Conservation (phyloP, 2,888 invertebrate species). For the Poecilobothrus nobilitatus region DNA sequence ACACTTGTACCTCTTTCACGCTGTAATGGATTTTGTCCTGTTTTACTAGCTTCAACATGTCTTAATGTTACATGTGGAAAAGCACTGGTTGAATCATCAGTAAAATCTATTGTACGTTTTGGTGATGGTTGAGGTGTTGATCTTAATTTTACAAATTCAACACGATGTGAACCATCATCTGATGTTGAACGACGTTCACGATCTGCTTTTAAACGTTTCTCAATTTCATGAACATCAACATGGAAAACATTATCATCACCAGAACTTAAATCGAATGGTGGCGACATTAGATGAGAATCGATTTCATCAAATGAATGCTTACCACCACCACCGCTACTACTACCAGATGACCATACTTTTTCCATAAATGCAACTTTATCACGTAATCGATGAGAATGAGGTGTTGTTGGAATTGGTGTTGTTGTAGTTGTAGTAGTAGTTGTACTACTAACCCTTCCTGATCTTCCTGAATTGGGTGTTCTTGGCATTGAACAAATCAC, state of each 20-base stretch:
- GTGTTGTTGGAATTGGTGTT: slow-evolving; percentile 20
- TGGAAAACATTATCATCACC: slow-evolving; percentile 37
- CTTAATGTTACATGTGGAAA: slow-evolving; percentile 45
- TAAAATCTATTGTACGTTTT: slow-evolving; percentile 36
- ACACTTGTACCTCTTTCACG: slow-evolving; percentile 18
- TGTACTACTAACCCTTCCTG: slow-evolving; percentile 18
- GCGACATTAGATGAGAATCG: slow-evolving; percentile 34
- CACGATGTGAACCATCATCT: slow-evolving; percentile 46
- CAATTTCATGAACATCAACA: slow-evolving; percentile 53
- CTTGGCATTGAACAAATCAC: slow-evolving; percentile 11
- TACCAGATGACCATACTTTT: slow-evolving; percentile 59
- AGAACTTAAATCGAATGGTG: slow-evolving; percentile 29
- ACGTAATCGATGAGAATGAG: slow-evolving; percentile 48
- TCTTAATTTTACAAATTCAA: slow-evolving; percentile 53
- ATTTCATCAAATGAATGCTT: slow-evolving; percentile 36
- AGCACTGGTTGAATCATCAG: slow-evolving; percentile 27
- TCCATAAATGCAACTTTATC: slow-evolving; percentile 74
- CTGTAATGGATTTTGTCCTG: slow-evolving; percentile 22
- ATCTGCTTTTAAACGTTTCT: slow-evolving; percentile 50
- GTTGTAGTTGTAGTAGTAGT: slow-evolving; percentile 25
- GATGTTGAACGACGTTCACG: slow-evolving; percentile 48
- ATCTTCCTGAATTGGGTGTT: not conserved
- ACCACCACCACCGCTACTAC: slow-evolving; percentile 19
- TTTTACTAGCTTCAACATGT: slow-evolving; percentile 32
- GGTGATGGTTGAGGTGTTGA: slow-evolving; percentile 50